A percentile compares a stretch with the other conserved stretches of the same genome.
These are phyloP conservation scores for Neotoxoptera formosana DNA, from an alignment of 1,140 invertebrate species.

Conservation along the genomic window DNA sequence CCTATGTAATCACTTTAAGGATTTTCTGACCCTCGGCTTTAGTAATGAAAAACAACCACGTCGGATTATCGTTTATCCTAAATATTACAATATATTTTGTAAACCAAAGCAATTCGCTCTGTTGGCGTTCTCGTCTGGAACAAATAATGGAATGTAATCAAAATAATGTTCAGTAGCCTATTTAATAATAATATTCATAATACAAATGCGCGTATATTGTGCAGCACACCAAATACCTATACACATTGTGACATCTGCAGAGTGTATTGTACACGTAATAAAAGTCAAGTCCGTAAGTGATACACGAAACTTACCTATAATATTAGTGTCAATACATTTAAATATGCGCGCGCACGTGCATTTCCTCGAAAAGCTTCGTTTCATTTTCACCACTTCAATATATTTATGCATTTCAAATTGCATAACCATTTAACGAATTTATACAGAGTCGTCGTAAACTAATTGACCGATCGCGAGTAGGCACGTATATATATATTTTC, in stretches of 20 bases:
- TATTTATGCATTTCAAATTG: neutral
- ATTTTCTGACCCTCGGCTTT: neutral
- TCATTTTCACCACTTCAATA: neutral
- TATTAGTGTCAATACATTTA: neutral
- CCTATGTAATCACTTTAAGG: conserved; percentile 39
- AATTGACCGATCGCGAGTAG: neutral
- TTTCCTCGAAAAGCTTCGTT: neutral
- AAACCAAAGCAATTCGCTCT: neutral
- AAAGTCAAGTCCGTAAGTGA: neutral
- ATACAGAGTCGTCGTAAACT: neutral
- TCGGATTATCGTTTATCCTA: conserved; percentile 5
- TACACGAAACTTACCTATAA: neutral
- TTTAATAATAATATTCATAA: conserved; percentile 2
- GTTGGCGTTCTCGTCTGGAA: neutral
- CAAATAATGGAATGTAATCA: neutral
- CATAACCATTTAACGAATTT: neutral
- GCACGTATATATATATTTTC: neutral
- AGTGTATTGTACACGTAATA: neutral
- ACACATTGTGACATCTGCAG: no score
- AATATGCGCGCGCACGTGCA: neutral
- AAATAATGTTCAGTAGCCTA: neutral
- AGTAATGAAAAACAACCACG: conserved; percentile 5
- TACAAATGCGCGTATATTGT: neutral
- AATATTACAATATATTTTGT: conserved; percentile 26
- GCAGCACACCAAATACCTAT: neutral